phyloP scores from a whole-genome alignment of 37 sponge, comb jelly and placozoan species.

The Mnemiopsis leidyi region DNA sequence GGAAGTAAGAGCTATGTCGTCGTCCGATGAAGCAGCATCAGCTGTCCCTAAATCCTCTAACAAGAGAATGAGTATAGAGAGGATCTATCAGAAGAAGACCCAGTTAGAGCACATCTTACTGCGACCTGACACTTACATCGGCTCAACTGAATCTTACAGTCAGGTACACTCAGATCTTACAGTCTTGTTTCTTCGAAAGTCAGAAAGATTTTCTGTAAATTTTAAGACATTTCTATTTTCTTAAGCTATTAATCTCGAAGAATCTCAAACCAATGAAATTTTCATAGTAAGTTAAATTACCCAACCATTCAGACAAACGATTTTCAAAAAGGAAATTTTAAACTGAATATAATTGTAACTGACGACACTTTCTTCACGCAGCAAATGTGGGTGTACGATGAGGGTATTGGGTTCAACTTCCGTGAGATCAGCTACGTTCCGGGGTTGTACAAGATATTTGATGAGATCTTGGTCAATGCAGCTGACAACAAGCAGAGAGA shows the following conservation, averaged over 20 bases:
- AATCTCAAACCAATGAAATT: too few species aligned
- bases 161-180: not conserved
- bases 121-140: conserved; percentile 95
- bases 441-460: conserved; percentile 98
- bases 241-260: too few species aligned
- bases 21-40: not conserved
- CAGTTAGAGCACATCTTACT: conserved; percentile 96
- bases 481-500: conserved; percentile 98
- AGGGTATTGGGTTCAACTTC: conserved; percentile 78
- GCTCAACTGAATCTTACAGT: conserved; percentile 65
- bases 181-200: too few species aligned
- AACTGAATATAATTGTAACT: too few species aligned
- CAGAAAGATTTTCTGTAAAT: too few species aligned
- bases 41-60: not conserved
- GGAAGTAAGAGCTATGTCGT: not conserved
- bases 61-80: conserved; percentile 89
- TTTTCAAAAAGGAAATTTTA: too few species aligned
- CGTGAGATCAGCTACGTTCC: conserved; percentile 86
- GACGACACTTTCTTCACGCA: too few species aligned
- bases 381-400: conserved; percentile 85
- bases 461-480: conserved; percentile 98
- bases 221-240: too few species aligned
- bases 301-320: too few species aligned
- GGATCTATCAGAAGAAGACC: conserved; percentile 92
- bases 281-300: too few species aligned